These are phyloP conservation scores for Andrena bicolor DNA, from an alignment of 2,888 invertebrate genomes.

Conservation along the genomic window DNA sequence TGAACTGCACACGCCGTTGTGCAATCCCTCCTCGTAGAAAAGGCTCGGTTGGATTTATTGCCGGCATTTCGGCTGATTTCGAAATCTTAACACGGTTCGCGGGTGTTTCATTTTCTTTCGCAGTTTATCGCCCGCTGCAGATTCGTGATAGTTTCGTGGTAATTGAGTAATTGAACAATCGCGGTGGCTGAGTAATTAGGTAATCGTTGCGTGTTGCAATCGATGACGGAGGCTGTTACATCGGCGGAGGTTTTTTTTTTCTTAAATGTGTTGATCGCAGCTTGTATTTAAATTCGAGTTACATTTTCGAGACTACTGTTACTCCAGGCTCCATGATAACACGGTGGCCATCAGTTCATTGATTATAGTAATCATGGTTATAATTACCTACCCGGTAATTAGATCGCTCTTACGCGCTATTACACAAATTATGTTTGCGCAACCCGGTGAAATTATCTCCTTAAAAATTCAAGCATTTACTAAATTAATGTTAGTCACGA, in stretches of 20 bases:
- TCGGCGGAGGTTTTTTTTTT: not conserved
- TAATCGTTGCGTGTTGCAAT: not conserved
- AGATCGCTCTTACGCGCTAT: too few relatives aligned
- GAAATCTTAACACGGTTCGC: constrained; percentile 50
- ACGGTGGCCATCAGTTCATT: too few relatives aligned
- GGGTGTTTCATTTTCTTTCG: constrained; percentile 18
- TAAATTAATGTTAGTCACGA: too few relatives aligned
- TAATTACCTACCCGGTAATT: too few relatives aligned
- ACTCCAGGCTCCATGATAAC: too few relatives aligned
- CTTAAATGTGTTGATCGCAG: too few relatives aligned
- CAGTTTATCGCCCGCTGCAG: not conserved
- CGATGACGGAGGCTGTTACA: not conserved
- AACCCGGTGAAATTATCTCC: too few relatives aligned
- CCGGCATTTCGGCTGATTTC: constrained; percentile 53
- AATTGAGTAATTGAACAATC: constrained; percentile 12
- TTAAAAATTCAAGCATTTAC: too few relatives aligned
- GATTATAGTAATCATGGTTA: too few relatives aligned
- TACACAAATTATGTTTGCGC: too few relatives aligned
- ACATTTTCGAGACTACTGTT: too few relatives aligned
- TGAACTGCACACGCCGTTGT: constrained; percentile 48
- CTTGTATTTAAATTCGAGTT: too few relatives aligned
- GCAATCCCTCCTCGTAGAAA: constrained; percentile 51
- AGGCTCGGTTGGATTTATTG: constrained; percentile 53
- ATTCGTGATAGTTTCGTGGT: not conserved
- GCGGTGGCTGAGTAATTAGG: not conserved